Evolutionary conservation across 2,888 invertebrate genomes (phyloP).

Genomic region (Thymelicus sylvestris): DNA sequence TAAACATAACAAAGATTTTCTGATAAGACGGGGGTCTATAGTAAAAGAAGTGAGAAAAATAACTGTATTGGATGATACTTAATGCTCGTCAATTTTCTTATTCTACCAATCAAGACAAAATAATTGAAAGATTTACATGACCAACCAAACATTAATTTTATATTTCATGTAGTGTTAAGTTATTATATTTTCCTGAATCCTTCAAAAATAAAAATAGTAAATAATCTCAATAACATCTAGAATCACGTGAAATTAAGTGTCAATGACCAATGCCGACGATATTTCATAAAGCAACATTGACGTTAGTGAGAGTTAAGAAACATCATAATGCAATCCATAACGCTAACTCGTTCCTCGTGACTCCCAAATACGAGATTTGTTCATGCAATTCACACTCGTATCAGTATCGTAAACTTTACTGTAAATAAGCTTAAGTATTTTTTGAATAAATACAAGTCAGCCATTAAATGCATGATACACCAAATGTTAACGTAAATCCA

Average conservation of each 20-base stretch:
- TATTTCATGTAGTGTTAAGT: too few relatives aligned
- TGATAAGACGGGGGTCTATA: too few relatives aligned
- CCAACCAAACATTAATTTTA: too few relatives aligned
- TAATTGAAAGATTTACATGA: too few relatives aligned
- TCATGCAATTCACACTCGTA: conserved; percentile 47
- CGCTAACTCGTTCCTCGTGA: conserved; percentile 51
- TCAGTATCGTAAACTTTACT: conserved; percentile 46
- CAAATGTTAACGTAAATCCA: conserved; percentile 32
- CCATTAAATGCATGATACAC: conserved; percentile 35
- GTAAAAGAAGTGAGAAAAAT: too few relatives aligned
- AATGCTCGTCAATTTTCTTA: too few relatives aligned
- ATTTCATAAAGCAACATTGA: neutral
- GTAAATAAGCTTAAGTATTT: conserved; percentile 41
- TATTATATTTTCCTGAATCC: too few relatives aligned
- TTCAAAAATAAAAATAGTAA: too few relatives aligned
- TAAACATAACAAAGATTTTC: too few relatives aligned
- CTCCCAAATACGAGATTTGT: conserved; percentile 48
- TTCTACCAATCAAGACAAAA: too few relatives aligned
- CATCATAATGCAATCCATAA: conserved; percentile 20
- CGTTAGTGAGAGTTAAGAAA: conserved; percentile 11
- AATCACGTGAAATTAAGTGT: neutral
- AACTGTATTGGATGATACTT: too few relatives aligned
- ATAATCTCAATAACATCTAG: neutral
- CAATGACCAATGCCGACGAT: neutral
- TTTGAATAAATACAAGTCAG: conserved; percentile 42